Evolutionary conservation across 2,113 vertebrate genomes (phyloP).

Genomic region (Nothocercus julius): DNA sequence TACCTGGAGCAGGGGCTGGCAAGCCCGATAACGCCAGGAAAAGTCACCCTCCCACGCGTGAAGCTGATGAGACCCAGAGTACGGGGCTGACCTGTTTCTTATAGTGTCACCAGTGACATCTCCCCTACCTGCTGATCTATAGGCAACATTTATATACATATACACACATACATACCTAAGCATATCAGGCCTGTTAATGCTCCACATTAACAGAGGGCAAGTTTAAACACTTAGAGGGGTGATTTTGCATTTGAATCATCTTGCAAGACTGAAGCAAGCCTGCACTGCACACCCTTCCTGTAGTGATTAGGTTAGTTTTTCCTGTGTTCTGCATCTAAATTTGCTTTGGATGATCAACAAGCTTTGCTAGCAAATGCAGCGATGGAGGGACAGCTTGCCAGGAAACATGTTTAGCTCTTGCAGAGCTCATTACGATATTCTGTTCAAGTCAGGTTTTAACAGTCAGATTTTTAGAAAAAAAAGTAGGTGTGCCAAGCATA

Average conservation of each 20-base stretch:
- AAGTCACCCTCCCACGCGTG: neutral
- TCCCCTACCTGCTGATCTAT: neutral
- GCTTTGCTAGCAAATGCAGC: neutral
- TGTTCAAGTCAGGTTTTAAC: neutral
- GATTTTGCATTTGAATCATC: neutral
- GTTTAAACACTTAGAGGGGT: neutral
- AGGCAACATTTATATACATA: neutral
- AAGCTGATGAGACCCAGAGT: neutral
- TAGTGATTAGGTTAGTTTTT: neutral
- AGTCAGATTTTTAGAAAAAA: neutral
- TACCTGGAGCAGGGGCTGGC: neutral
- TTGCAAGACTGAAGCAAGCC: neutral
- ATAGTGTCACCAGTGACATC: neutral
- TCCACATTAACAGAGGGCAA: neutral
- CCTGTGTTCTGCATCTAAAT: neutral
- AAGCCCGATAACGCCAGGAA: neutral
- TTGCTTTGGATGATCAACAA: neutral
- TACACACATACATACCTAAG: neutral
- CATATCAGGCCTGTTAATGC: neutral
- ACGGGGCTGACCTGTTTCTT: neutral
- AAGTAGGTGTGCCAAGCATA: neutral
- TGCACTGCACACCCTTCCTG: rapidly evolving
- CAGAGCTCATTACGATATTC: neutral
- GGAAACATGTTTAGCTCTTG: neutral
- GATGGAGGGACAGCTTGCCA: neutral